These are phyloP conservation scores for Bombus confusus DNA, from an alignment of 1,140 invertebrate genomes.

Conservation along the genomic window DNA sequence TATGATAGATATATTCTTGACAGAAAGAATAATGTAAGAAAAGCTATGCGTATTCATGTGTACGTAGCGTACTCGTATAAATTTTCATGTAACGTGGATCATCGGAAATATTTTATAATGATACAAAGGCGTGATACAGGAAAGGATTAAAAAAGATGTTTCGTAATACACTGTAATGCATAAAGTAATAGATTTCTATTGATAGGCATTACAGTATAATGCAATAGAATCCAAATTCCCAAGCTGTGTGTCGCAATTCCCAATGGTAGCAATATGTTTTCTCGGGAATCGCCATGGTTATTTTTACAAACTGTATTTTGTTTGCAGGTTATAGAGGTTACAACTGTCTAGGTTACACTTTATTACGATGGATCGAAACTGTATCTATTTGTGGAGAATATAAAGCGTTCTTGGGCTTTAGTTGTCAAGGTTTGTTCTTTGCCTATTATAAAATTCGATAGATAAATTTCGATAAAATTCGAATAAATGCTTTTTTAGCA, in stretches of 20 bases:
- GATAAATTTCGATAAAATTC: too few species aligned
- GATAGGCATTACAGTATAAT: too few species aligned
- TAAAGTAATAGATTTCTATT: background rate
- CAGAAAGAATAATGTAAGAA: background rate
- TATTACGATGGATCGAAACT: constrained; percentile 23
- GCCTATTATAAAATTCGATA: background rate
- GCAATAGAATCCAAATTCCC: too few species aligned
- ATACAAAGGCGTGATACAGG: background rate
- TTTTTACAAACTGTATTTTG: background rate
- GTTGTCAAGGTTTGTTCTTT: constrained; percentile 13
- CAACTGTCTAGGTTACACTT: background rate
- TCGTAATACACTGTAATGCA: background rate
- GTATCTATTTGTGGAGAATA: background rate
- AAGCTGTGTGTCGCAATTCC: background rate
- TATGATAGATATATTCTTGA: background rate
- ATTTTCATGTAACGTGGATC: background rate
- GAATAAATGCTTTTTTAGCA: background rate
- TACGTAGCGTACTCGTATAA: background rate
- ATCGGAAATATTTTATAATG: constrained; percentile 8
- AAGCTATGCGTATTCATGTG: background rate
- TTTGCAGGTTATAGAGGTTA: background rate
- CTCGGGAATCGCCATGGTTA: background rate
- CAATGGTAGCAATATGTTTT: background rate
- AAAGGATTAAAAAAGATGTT: constrained; percentile 3
- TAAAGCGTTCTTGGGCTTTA: constrained; percentile 11